These are phyloP conservation scores for Spicauda simplicius DNA, from an alignment of 2,888 invertebrate genomes.

Conservation along the genomic window DNA sequence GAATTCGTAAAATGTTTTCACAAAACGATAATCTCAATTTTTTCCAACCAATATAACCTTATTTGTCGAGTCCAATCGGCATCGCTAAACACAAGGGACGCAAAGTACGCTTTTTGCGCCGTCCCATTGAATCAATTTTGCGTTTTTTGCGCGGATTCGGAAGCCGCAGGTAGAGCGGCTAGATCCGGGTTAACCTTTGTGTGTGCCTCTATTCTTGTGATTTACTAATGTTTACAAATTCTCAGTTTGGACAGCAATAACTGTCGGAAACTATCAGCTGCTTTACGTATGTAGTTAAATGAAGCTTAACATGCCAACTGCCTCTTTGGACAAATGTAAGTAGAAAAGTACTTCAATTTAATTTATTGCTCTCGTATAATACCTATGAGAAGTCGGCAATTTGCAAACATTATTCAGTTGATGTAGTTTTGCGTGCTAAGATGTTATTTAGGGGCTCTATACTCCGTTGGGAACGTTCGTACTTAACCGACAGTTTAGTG, in stretches of 20 bases:
- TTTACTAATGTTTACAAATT: conserved; percentile 80
- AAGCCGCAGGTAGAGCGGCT: conserved; percentile 82
- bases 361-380: background rate
- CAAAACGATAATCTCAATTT: conserved; percentile 72
- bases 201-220: conserved; percentile 61
- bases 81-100: conserved; percentile 76
- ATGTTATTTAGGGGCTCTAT: too few relatives aligned
- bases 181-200: conserved; percentile 79
- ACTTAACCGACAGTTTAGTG: too few relatives aligned
- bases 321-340: conserved; percentile 35
- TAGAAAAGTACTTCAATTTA: background rate
- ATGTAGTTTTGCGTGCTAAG: too few relatives aligned
- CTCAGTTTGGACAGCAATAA: conserved; percentile 77
- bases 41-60: conserved; percentile 77
- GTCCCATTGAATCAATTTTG: conserved; percentile 76
- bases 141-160: conserved; percentile 79
- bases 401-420: too few relatives aligned
- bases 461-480: too few relatives aligned
- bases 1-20: conserved; percentile 48
- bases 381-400: too few relatives aligned
- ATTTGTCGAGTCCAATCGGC: conserved; percentile 75
- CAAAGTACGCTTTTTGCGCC: conserved; percentile 71
- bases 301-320: conserved; percentile 47
- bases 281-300: conserved; percentile 62
- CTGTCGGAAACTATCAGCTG: conserved; percentile 79